Evolutionary conservation across 2,113 vertebrate genomes (phyloP).

Genomic region (Oxyruncus cristatus): DNA sequence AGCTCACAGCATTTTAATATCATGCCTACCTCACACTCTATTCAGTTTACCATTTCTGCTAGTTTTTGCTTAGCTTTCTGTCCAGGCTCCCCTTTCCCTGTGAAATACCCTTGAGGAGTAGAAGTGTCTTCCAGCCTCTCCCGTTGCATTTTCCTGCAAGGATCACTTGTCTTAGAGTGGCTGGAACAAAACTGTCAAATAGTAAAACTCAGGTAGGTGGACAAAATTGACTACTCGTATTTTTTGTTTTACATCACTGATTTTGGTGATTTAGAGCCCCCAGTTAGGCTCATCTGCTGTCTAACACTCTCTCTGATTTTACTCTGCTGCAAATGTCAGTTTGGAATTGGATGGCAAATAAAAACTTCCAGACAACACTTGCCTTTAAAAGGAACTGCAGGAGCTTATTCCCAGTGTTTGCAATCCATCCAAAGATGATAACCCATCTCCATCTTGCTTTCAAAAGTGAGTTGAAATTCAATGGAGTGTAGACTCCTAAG

Average conservation of each 20-base stretch:
- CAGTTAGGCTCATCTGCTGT: background rate
- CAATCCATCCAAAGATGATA: background rate
- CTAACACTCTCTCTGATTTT: background rate
- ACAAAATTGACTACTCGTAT: background rate
- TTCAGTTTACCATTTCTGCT: background rate
- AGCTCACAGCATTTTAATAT: background rate
- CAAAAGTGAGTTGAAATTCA: background rate
- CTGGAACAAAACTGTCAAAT: background rate
- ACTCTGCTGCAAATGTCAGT: background rate
- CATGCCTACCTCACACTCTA: background rate
- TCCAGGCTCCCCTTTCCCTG: background rate
- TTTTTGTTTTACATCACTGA: background rate
- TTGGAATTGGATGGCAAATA: background rate
- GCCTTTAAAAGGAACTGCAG: background rate
- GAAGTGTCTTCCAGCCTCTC: background rate
- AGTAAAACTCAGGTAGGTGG: background rate
- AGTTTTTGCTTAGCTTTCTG: background rate
- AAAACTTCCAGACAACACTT: background rate
- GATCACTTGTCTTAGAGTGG: background rate
- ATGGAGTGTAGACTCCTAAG: background rate
- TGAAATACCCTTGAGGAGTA: background rate
- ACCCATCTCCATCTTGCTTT: background rate
- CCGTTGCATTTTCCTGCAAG: background rate
- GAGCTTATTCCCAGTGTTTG: background rate
- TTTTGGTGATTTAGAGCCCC: background rate